Evolutionary conservation across 2,888 invertebrate species (phyloP).

Genomic region (Cephalotes varians): DNA sequence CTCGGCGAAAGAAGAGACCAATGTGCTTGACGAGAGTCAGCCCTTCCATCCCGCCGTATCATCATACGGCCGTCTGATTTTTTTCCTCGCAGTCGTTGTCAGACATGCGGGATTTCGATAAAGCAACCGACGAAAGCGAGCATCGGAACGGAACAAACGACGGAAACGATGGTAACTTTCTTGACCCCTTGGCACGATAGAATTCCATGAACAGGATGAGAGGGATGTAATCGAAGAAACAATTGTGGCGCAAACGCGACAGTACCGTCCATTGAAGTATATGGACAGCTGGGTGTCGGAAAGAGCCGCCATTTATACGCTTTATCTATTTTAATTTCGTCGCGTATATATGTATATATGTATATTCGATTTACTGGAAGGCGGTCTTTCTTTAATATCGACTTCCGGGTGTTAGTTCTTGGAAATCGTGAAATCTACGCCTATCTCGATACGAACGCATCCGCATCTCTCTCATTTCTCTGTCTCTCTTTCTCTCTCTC

Average conservation of each 20-base stretch:
- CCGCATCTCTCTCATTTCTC: background rate
- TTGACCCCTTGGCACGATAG: constrained; percentile 31
- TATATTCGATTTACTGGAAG: constrained; percentile 36
- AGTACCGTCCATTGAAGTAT: constrained; percentile 68
- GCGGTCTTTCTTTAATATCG: constrained; percentile 25
- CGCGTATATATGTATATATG: constrained; percentile 6
- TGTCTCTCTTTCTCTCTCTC: background rate
- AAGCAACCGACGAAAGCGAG: constrained; percentile 20
- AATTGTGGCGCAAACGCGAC: constrained; percentile 61
- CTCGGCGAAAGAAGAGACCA: constrained; percentile 18
- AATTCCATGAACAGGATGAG: constrained; percentile 48
- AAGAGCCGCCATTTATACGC: constrained; percentile 34
- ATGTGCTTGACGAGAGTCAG: constrained; percentile 71
- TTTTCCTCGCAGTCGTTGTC: constrained; percentile 52
- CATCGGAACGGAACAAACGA: constrained; percentile 24
- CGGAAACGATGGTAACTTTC: constrained; percentile 41
- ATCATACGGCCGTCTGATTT: constrained; percentile 56
- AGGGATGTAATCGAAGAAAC: constrained; percentile 57
- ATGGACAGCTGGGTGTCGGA: constrained; percentile 29
- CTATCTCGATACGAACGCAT: constrained; percentile 9
- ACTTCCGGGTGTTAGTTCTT: constrained; percentile 38
- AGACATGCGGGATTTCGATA: constrained; percentile 59
- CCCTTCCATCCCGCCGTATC: constrained; percentile 59
- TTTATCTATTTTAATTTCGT: constrained; percentile 59
- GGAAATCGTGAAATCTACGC: constrained; percentile 15